Evolutionary conservation across 2,113 vertebrate species (phyloP).

Genomic region (Anhinga rufa): DNA sequence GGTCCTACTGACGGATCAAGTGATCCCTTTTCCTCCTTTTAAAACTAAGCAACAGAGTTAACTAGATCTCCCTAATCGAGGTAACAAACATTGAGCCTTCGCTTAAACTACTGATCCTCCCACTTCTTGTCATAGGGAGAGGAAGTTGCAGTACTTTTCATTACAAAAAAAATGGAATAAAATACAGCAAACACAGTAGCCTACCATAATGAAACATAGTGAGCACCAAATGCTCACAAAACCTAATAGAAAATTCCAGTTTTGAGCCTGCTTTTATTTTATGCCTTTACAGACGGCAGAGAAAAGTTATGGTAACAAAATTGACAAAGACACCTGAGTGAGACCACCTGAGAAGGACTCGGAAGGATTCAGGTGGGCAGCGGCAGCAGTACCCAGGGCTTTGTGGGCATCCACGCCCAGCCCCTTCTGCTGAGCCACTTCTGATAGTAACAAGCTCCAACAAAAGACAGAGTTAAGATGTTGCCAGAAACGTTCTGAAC

Average conservation of each 20-base stretch:
- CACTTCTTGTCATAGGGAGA: neutral
- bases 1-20: conserved; percentile 69
- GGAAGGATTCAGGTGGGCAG: neutral
- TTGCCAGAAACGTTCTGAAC: neutral
- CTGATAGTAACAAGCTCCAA: neutral
- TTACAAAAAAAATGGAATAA: neutral
- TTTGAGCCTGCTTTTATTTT: neutral
- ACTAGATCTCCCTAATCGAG: neutral
- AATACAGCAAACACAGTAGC: neutral
- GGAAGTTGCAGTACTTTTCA: neutral
- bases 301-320: neutral
- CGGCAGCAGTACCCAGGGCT: neutral
- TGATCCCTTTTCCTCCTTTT: conserved; percentile 59
- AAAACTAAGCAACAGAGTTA: neutral
- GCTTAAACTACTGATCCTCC: neutral
- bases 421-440: neutral
- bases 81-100: neutral
- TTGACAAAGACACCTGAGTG: too few species aligned
- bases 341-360: fast-evolving
- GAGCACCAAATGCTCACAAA: neutral
- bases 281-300: neutral
- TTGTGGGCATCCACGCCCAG: neutral
- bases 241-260: neutral
- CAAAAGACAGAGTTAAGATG: neutral
- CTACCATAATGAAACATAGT: neutral